Evolutionary conservation across 2,888 invertebrate species (phyloP), one percentile per base, ranked within the genome.

Genomic region (Eupeodes latifasciatus): DNA sequence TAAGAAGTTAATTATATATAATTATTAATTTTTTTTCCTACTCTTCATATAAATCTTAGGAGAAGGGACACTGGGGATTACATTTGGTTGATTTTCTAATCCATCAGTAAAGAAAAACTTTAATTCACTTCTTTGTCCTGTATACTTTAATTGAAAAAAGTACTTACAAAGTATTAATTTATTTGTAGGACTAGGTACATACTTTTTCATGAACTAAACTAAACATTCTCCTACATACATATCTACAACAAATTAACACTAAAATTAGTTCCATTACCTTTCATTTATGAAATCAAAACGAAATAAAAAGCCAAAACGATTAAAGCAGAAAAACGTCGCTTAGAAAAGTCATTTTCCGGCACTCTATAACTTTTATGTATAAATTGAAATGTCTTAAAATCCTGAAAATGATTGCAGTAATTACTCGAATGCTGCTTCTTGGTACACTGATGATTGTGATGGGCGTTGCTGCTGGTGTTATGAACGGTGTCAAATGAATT

Each of bases 361-460:
- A 16, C 59, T 49, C 57, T 4, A 36, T 11, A 12, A 12, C 44
- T 7, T 27, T 27, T 27, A 27, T 27, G 2, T 11, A 7, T 47
- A 61, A 67, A 81, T 64, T 64, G 62, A 67, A 85, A 81, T 53
- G 53, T 77, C 61, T 72, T 36, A 72, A 74, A 78, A 74, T 49
- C 40, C 78, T 78, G 77, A 66, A 62, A 85, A 82, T 85, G 74
- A 85, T 78, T 82, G 74, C 78, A 74, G 74, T 82, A 82, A 82
- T 85, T 85, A 82, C 78, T 67, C 34, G 61, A 69, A 77, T 49
- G 44, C 67, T 72, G 12, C 12, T 64, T 14, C 64, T 64, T 53
- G 53, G 16, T 53, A 14, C 0, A 27, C 27, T 27, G 27, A 27
- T 27, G 27, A 27, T 27, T 27, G 27, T 27, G 27, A 27, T 27